Evolutionary conservation across 2,888 invertebrate species (phyloP).

Genomic region (Drosophila pseudotakahashii): DNA sequence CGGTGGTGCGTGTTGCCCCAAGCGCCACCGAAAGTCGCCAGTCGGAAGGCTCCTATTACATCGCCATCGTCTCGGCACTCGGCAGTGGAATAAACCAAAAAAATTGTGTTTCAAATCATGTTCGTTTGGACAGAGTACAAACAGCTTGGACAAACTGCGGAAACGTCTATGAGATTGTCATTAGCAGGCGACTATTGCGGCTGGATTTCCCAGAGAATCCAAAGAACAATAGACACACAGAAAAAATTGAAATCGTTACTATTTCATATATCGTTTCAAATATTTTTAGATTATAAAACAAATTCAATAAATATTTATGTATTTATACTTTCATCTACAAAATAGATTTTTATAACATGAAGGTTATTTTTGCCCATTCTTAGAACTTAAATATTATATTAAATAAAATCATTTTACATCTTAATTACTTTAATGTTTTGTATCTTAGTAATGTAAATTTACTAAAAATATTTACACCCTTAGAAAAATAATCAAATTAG

Average conservation of each 20-base stretch:
- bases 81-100: constrained; percentile 52
- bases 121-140: constrained; percentile 83
- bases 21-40: constrained; percentile 48
- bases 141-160: constrained; percentile 84
- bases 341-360: too few species aligned
- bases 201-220: constrained; percentile 53
- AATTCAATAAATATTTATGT: too few species aligned
- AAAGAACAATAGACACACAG: constrained; percentile 51
- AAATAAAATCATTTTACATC: too few species aligned
- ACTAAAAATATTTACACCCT: too few species aligned
- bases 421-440: too few species aligned
- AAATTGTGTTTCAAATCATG: constrained; percentile 82
- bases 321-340: too few species aligned
- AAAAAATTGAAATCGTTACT: background rate
- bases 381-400: too few species aligned
- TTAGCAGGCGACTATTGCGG: constrained; percentile 64
- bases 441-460: too few species aligned
- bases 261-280: background rate
- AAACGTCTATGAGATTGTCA: constrained; percentile 78
- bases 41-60: constrained; percentile 59
- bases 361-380: too few species aligned
- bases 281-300: too few species aligned
- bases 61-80: constrained; percentile 24
- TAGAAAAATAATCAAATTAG: too few species aligned
- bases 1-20: constrained; percentile 43